A percentile compares a stretch with the other conserved stretches of the same genome.
These are phyloP conservation scores for Drosophila mulleri DNA, from an alignment of 2,888 invertebrate genomes.

Conservation along the genomic window DNA sequence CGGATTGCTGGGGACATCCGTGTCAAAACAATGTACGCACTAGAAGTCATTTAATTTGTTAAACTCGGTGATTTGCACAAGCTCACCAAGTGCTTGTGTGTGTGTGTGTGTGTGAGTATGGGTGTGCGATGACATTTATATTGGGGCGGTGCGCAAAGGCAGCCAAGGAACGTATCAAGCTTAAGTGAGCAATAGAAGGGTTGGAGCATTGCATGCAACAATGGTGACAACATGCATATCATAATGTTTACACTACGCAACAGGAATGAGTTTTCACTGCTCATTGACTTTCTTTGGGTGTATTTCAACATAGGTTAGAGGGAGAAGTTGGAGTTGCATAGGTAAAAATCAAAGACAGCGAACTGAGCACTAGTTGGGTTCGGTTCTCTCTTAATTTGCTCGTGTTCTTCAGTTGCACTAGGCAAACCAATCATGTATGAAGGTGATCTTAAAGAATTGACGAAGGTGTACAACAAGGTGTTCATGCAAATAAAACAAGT, in stretches of 20 bases:
- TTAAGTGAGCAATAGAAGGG: conserved; percentile 10
- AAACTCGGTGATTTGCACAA: conserved; percentile 82
- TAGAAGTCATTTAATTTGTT: conserved; percentile 85
- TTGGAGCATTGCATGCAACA: conserved; percentile 44
- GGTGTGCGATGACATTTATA: conserved; percentile 15
- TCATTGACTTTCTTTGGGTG: no score
- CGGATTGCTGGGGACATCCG: conserved; percentile 58
- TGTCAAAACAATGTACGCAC: conserved; percentile 82
- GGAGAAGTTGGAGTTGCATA: no score
- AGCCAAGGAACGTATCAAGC: conserved; percentile 16
- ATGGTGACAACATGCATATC: conserved; percentile 60
- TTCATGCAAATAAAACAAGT: no score
- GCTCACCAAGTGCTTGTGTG: conserved; percentile 41
- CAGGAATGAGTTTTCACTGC: conserved; percentile 11
- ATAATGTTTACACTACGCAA: conserved; percentile 48
- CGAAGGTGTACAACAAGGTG: no score
- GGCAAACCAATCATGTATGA: no score
- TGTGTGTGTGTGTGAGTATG: not conserved
- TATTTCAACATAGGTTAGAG: not conserved
- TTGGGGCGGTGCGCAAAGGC: conserved; percentile 6
- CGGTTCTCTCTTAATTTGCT: no score
- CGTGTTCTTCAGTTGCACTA: no score
- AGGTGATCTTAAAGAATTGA: no score
- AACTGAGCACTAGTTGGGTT: no score
- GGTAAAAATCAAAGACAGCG: no score